phyloP scores from a whole-genome alignment of 2,113 vertebrate genomes.

The Leucopsar rothschildi region DNA sequence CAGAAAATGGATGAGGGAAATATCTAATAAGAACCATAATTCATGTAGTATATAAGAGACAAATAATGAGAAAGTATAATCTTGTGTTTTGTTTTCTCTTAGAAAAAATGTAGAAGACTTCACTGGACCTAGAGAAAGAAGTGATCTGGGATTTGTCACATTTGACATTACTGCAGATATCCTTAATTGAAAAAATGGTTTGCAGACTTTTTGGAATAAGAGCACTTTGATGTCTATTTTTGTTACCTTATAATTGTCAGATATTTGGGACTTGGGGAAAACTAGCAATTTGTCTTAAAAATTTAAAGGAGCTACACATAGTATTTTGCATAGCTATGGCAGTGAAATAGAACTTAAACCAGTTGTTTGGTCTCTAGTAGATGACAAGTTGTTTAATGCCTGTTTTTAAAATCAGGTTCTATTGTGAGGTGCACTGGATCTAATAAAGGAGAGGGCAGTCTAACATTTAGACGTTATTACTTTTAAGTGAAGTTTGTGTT shows the following conservation, averaged over 20 bases:
- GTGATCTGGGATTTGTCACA: conserved; percentile 93
- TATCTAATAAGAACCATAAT: background rate
- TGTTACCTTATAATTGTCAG: background rate
- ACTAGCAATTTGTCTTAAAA: background rate
- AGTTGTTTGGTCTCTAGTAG: background rate
- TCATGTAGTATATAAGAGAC: background rate
- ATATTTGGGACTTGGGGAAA: background rate
- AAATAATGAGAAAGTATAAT: background rate
- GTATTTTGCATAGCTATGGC: background rate
- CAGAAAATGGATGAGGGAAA: background rate
- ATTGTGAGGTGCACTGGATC: background rate
- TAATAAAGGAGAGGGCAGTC: background rate
- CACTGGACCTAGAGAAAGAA: conserved; percentile 94
- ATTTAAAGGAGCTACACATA: background rate
- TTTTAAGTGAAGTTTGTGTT: background rate
- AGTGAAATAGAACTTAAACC: background rate
- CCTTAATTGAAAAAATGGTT: conserved; percentile 75
- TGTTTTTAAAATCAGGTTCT: background rate
- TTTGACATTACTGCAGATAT: conserved; percentile 97
- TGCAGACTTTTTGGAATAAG: background rate
- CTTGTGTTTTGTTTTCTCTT: conserved; percentile 24
- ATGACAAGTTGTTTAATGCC: background rate
- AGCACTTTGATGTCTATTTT: background rate
- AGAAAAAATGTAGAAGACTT: conserved; percentile 99
- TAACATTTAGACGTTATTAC: background rate